Base-by-base conservation (phyloP, 2,888 invertebrate genomes). In the Drepanosiphum platanoidis region DNA sequence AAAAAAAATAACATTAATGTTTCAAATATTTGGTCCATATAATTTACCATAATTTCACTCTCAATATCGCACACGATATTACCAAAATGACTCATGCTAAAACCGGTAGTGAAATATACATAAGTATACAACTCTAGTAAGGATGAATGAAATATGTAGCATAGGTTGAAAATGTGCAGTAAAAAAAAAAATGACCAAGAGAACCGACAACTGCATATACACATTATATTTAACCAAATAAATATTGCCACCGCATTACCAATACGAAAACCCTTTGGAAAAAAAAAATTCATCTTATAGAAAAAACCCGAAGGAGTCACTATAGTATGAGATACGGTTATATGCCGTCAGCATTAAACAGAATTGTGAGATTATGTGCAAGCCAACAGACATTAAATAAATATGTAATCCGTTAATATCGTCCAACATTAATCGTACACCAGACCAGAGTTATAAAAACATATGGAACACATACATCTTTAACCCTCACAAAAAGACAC, bases 1-100 rank as follows among this genome's bases (percentile, higher is more conserved):
- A 77, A 78, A 32, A 78, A 77, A 78, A 77, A 77, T 77, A 36
- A n/a, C 42, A 64, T 32, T 78, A n/a, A 78, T 64, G 61, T 64
- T 78, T 42, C 7, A 64, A 78, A 64, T n/a, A n/a, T 78, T 64
- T 30, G 13, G 64, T 30, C 78, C 30, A 64, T 11, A 78, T 22
- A 64, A 30, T 3, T n/a, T 30, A 39, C 42, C 32, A 22, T 34
- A 30, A 30, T 64, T 61, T 61, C 32, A 58, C 58, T 30, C 30
- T 27, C 39, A 61, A 42, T 22, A 64, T 22, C 30, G 39, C 30
- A 42, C 39, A 64, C 30, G 32, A 7, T 22, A 78, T 42, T 27
- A 18, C 64, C 4, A 64, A 9, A 64, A 64, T 64, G 30, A 64
- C 39, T 64, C 64, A 78, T 64, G 64, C 64, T 78, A 61, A 75